A percentile compares a stretch with the other conserved stretches of the same genome.
These are phyloP conservation scores for Microctenopoma stevenorrisi DNA, from an alignment of 2,797 vertebrate species.

Conservation along the genomic window DNA sequence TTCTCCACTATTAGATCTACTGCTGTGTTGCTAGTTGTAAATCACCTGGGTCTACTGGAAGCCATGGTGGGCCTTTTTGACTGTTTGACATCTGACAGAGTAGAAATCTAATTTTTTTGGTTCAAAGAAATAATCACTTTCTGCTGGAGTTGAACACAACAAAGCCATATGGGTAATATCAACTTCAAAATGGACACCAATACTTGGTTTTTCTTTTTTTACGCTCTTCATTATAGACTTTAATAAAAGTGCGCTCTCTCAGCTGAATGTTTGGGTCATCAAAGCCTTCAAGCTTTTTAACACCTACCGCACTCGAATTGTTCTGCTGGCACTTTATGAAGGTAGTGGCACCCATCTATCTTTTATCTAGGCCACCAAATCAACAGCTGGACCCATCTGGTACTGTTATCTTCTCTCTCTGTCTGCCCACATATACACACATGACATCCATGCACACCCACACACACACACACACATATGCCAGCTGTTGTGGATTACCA, in stretches of 20 bases:
- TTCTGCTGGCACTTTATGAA: slow-evolving; percentile 73
- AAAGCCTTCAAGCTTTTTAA: slow-evolving; percentile 61
- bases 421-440: slow-evolving; percentile 33
- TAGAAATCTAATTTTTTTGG: not conserved
- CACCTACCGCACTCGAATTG: slow-evolving; percentile 58
- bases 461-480: slow-evolving; percentile 48
- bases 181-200: slow-evolving; percentile 17
- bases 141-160: not conserved
- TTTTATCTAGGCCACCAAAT: slow-evolving; percentile 83
- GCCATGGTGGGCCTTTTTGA: not conserved
- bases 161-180: slow-evolving; percentile 3
- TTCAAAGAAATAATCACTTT: slow-evolving; percentile 8
- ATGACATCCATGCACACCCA: slow-evolving; percentile 39
- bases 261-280: slow-evolving; percentile 4
- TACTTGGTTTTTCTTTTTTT: slow-evolving; percentile 6
- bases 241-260: slow-evolving; percentile 22
- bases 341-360: slow-evolving; percentile 69
- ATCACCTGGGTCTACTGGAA: not conserved
- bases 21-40: not conserved
- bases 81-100: not conserved
- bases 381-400: slow-evolving; percentile 82
- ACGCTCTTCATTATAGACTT: slow-evolving; percentile 28
- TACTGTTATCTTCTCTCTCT: slow-evolving; percentile 48
- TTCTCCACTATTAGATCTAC: not conserved
- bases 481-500: slow-evolving; percentile 83